A percentile compares a stretch with the other conserved stretches of the same genome.
These are phyloP conservation scores for Cossypha heuglini DNA, from an alignment of 2,797 vertebrate species.

Conservation along the genomic window DNA sequence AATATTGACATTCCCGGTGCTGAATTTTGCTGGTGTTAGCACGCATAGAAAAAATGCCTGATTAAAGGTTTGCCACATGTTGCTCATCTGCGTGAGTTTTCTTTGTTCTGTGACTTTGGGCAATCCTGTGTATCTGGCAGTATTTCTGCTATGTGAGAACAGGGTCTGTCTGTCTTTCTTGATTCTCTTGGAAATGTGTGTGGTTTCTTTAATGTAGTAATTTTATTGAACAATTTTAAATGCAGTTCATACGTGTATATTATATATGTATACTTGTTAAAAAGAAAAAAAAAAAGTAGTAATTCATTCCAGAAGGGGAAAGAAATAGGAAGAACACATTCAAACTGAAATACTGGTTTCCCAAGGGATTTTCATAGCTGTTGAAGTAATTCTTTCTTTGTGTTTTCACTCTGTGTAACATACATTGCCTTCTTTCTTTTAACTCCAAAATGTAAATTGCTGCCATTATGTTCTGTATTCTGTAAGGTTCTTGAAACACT, in stretches of 20 bases:
- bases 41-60: neutral
- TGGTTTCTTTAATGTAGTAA: slow-evolving; percentile 61
- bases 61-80: slow-evolving; percentile 63
- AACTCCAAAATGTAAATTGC: slow-evolving; percentile 55
- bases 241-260: slow-evolving; percentile 61
- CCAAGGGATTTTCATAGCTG: slow-evolving; percentile 47
- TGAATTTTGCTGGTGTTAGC: slow-evolving; percentile 21
- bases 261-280: slow-evolving; percentile 53
- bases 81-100: slow-evolving; percentile 32
- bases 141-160: slow-evolving; percentile 19
- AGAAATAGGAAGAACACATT: slow-evolving; percentile 53
- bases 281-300: neutral
- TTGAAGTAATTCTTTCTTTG: slow-evolving; percentile 67
- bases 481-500: slow-evolving; percentile 30
- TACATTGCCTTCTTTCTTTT: slow-evolving; percentile 28
- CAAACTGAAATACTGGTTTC: slow-evolving; percentile 43
- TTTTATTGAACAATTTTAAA: slow-evolving; percentile 65
- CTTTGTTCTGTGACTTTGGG: slow-evolving; percentile 31
- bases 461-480: slow-evolving; percentile 37
- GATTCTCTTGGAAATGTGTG: slow-evolving; percentile 26
- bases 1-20: neutral
- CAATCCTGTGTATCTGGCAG: neutral
- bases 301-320: slow-evolving; percentile 65
- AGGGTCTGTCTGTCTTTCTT: neutral
- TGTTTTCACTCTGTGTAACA: slow-evolving; percentile 50